phyloP scores from a whole-genome alignment of 2,888 invertebrate species.

The Copidosoma aretas region DNA sequence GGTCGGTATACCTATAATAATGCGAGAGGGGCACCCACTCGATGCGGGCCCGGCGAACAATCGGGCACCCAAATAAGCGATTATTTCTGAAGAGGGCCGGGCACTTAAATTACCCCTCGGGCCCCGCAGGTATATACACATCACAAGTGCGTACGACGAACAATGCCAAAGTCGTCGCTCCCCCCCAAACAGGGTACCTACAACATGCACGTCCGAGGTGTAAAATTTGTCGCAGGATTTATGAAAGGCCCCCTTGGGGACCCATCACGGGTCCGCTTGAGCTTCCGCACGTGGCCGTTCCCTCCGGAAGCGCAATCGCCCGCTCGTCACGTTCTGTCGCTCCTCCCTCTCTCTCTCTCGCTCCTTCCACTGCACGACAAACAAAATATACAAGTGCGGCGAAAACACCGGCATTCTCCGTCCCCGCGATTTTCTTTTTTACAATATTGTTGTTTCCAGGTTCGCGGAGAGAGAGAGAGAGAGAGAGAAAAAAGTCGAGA shows the following conservation, averaged over 20 bases:
- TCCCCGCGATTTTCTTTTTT: too few relatives aligned
- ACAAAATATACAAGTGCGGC: too few relatives aligned
- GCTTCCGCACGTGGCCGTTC: not conserved
- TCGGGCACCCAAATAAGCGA: not conserved
- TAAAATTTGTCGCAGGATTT: not conserved
- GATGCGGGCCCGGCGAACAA: not conserved
- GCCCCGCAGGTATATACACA: not conserved
- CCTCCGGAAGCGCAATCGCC: not conserved
- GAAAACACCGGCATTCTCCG: too few relatives aligned
- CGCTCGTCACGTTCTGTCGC: not conserved
- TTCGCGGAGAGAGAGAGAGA: too few relatives aligned
- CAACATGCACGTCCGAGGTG: not conserved
- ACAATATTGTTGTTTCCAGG: too few relatives aligned
- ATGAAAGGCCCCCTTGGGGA: not conserved
- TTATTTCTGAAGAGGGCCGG: conserved; percentile 8
- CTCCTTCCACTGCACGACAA: too few relatives aligned
- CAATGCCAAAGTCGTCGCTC: not conserved
- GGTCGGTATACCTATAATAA: too few relatives aligned
- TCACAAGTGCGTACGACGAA: too few relatives aligned
- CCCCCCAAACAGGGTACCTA: not conserved
- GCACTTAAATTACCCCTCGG: not conserved
- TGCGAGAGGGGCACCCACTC: too few relatives aligned
- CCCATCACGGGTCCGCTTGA: too few relatives aligned
- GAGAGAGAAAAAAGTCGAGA: too few relatives aligned
- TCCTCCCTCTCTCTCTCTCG: not conserved